phyloP scores from a whole-genome alignment of 2,113 vertebrate genomes.

The Grammatotria lemairii region DNA sequence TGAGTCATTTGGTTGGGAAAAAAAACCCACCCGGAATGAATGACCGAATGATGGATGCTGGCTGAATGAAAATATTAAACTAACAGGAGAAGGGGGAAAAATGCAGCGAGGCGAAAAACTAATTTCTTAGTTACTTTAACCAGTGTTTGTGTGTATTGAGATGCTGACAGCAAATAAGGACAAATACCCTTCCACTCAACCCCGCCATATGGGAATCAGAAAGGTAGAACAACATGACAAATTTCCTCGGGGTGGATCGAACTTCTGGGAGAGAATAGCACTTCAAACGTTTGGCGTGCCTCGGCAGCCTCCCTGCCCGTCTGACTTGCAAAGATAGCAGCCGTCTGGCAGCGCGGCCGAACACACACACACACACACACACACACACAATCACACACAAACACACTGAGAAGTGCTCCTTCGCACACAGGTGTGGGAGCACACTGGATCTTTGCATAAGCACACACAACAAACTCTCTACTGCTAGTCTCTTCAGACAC shows the following conservation, averaged over 20 bases:
- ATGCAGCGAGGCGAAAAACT: slow-evolving; percentile 26
- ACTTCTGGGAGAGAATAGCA: slow-evolving; percentile 29
- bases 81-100: background rate
- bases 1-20: background rate
- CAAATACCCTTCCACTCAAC: slow-evolving; percentile 25
- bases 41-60: background rate
- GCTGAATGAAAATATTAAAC: background rate
- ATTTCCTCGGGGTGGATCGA: slow-evolving; percentile 42
- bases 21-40: background rate
- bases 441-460: slow-evolving; percentile 8
- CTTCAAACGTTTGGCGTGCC: slow-evolving; percentile 29
- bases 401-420: background rate
- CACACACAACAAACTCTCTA: background rate
- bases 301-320: slow-evolving; percentile 9
- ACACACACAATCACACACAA: background rate
- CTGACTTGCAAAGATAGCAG: slow-evolving; percentile 42
- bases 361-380: background rate
- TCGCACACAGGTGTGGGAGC: slow-evolving; percentile 21
- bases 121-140: slow-evolving; percentile 31
- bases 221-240: slow-evolving; percentile 56
- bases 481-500: background rate
- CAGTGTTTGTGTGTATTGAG: slow-evolving; percentile 1
- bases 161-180: slow-evolving; percentile 44
- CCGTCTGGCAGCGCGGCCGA: slow-evolving; percentile 19
- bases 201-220: slow-evolving; percentile 2